Conservation (phyloP, 2,888 invertebrate genomes). For the Embidobia sp. region DNA sequence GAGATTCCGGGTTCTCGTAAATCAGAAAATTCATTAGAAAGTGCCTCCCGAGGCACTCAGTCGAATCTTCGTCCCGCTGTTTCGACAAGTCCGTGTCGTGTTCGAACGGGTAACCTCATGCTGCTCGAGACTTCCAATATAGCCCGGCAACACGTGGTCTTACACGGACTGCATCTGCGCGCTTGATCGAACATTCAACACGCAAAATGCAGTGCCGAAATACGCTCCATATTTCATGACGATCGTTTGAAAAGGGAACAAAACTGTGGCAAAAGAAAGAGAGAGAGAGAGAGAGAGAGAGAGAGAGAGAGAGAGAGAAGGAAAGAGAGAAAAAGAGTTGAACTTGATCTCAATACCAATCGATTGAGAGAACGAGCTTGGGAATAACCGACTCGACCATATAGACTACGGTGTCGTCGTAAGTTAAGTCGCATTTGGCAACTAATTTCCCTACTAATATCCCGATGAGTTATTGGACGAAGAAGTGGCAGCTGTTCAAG, state of each 20-base stretch:
- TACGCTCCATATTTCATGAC: conserved; percentile 42
- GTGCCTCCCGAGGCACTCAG: conserved; percentile 69
- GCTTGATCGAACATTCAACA: conserved; percentile 74
- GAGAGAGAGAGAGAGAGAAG: too few species aligned
- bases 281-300: too few species aligned
- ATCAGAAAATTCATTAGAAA: conserved; percentile 74
- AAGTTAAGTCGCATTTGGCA: conserved; percentile 26
- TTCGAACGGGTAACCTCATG: conserved; percentile 72
- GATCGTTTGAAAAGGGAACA: conserved; percentile 16
- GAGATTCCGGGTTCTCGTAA: conserved; percentile 66
- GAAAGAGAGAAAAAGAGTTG: too few species aligned
- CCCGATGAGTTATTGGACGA: conserved; percentile 28
- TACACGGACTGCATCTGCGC: conserved; percentile 69
- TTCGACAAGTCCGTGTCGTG: conserved; percentile 74
- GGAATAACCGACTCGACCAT: conserved; percentile 36
- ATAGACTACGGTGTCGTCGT: background rate
- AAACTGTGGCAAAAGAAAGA: background rate
- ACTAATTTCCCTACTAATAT: conserved; percentile 38
- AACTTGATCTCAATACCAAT: conserved; percentile 38
- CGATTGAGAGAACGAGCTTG: conserved; percentile 37
- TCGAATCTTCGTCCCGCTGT: conserved; percentile 70
- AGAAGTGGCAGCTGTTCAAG: background rate
- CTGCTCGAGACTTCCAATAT: conserved; percentile 65
- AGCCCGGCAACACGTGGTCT: conserved; percentile 68
- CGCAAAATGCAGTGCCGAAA: conserved; percentile 70